phyloP scores from a whole-genome alignment of 2,797 vertebrate species.

The Enteromius viviparus region DNA sequence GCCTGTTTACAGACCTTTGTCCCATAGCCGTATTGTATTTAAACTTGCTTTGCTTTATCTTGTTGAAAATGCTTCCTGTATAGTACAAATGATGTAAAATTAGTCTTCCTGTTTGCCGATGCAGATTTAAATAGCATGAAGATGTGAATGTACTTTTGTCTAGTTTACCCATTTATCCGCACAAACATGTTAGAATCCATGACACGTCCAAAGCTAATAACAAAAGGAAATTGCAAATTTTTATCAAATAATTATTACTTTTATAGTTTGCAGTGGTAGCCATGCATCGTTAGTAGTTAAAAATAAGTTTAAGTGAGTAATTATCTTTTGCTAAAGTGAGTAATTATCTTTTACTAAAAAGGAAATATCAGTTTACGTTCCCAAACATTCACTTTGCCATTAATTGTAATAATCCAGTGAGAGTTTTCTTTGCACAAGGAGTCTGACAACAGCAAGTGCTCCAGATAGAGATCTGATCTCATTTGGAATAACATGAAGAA shows the following conservation, averaged over 20 bases:
- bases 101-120: neutral
- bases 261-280: neutral
- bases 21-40: neutral
- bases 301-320: neutral
- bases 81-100: neutral
- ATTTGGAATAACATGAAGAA: neutral
- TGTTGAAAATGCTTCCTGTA: neutral
- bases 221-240: neutral
- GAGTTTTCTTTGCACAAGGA: neutral
- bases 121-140: neutral
- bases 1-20: constrained; percentile 12
- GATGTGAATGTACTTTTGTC: neutral
- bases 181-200: neutral
- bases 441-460: neutral
- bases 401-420: neutral
- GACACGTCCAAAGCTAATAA: neutral
- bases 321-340: neutral
- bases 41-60: neutral
- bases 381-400: neutral
- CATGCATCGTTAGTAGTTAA: neutral
- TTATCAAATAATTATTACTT: neutral
- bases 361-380: neutral
- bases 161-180: constrained; percentile 11
- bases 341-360: neutral
- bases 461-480: neutral